Percentiles rank a stretch among this genome's conserved stretches.
Evolutionary conservation across 2,113 vertebrate species (phyloP).

Genomic region (Lampris incognitus): DNA sequence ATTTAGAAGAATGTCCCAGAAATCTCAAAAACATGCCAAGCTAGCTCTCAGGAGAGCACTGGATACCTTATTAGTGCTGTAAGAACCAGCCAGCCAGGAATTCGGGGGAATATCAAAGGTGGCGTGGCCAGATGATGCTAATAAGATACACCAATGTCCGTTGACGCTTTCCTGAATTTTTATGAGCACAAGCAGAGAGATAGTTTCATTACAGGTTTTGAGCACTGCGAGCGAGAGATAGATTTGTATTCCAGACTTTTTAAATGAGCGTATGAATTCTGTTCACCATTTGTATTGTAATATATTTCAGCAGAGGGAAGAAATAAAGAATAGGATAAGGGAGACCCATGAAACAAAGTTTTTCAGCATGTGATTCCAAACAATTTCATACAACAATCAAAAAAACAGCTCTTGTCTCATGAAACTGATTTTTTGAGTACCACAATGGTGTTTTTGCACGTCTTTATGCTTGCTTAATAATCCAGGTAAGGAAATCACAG

Average conservation of each 20-base stretch:
- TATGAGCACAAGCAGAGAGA: constrained; percentile 10
- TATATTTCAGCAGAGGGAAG: too few relatives aligned
- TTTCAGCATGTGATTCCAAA: too few relatives aligned
- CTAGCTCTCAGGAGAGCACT: constrained; percentile 31
- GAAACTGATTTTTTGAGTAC: too few relatives aligned
- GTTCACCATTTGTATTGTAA: too few relatives aligned
- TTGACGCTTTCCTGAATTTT: not conserved
- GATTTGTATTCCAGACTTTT: constrained; percentile 15
- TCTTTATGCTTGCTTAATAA: too few relatives aligned
- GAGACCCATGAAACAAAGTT: too few relatives aligned
- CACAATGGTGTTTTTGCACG: too few relatives aligned
- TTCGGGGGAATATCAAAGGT: constrained; percentile 39
- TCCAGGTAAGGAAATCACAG: too few relatives aligned
- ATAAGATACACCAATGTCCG: constrained; percentile 30
- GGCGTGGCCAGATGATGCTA: constrained; percentile 33
- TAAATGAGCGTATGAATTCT: constrained; percentile 19
- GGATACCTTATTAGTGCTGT: constrained; percentile 54
- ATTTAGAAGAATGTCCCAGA: constrained; percentile 56
- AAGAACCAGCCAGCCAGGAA: constrained; percentile 39
- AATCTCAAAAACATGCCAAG: constrained; percentile 46
- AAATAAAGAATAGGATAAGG: too few relatives aligned
- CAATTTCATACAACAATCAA: too few relatives aligned
- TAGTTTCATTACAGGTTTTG: constrained; percentile 22
- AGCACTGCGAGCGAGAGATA: constrained; percentile 5
- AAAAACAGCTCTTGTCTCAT: too few relatives aligned